Base-by-base conservation (phyloP, 2,888 invertebrate species). In the Pterostichus madidus region DNA sequence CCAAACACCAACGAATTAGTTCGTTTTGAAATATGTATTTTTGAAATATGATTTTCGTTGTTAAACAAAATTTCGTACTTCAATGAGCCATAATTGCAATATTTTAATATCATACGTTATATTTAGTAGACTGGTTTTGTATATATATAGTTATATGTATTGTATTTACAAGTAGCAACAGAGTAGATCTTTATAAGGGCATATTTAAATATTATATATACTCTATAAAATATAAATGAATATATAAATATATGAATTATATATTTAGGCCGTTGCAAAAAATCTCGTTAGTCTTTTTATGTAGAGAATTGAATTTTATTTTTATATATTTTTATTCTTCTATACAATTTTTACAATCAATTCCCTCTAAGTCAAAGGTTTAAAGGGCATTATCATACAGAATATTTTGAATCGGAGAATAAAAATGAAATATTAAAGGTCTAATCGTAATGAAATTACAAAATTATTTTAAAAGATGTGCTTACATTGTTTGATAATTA, bases 161-260 rank as follows among this genome's bases (percentile, higher is more conserved):
- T 71, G 68, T 80, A 80, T 71, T 71, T 75, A 73, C 73, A 73
- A 73, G 68, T 68, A 80, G 80, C 24, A 53, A 71, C 35, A 80
- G 71, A 68, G 52, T 80, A 80, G 80, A 80, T 71, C 68, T 80
- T 80, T 80, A 80, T 80, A 80, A 80, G 80, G 52, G 71, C 68
- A 71, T 80, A 80, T 80, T 80, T 80, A 80, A 80, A 80, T 68
- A 80, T 80, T 80, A 80, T 71, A 80, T 81, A 81, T 49, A 68
- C 52, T 81, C 52, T 81, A 81, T 73, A 59, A 71, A 73, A 73
- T 81, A 81, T 81, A 81, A 81, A 81, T 81, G 59, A 81, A 81
- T 81, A 75, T 73, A 81, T 81, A 81, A 81, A 81, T 81, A 81
- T 80, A 80, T 80, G 71, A 80, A 80, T 80, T 80, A 80, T 81